Percentiles rank a stretch among this genome's conserved stretches.
Conservation (phyloP, 2,797 vertebrate species). For the Gallinago solitaria region DNA sequence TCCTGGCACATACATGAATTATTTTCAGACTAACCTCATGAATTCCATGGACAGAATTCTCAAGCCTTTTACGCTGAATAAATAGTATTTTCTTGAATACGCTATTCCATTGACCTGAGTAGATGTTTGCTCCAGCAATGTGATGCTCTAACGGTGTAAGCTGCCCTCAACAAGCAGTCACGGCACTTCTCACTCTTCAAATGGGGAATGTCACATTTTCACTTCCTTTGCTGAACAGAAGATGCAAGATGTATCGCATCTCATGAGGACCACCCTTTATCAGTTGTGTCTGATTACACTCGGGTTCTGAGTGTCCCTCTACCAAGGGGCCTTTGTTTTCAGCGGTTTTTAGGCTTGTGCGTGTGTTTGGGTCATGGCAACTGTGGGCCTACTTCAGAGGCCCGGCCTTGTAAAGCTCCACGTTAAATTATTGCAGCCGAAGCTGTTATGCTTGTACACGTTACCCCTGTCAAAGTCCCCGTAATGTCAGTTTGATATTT, state of each 20-base stretch:
- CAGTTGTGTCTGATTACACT: background rate
- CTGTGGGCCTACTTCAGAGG: background rate
- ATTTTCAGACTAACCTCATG: background rate
- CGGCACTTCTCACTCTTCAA: background rate
- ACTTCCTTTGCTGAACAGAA: background rate
- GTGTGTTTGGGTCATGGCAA: background rate
- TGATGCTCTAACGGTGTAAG: background rate
- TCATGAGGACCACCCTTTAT: background rate
- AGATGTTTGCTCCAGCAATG: background rate
- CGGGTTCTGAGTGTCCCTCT: background rate
- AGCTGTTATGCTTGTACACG: conserved; percentile 5
- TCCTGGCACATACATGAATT: background rate
- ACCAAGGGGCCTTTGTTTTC: background rate
- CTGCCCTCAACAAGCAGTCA: background rate
- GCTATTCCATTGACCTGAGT: background rate
- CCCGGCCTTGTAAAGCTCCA: background rate
- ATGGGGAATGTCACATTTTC: background rate
- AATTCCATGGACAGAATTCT: accelerated
- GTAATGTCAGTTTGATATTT: conserved; percentile 34
- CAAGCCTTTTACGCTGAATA: background rate
- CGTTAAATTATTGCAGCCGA: conserved; percentile 27
- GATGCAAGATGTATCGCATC: background rate
- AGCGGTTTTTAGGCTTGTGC: background rate
- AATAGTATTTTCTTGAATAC: background rate
- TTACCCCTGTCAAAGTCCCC: conserved; percentile 6